phyloP scores from a whole-genome alignment of 2,797 vertebrate genomes.

The Chelon auratus region DNA sequence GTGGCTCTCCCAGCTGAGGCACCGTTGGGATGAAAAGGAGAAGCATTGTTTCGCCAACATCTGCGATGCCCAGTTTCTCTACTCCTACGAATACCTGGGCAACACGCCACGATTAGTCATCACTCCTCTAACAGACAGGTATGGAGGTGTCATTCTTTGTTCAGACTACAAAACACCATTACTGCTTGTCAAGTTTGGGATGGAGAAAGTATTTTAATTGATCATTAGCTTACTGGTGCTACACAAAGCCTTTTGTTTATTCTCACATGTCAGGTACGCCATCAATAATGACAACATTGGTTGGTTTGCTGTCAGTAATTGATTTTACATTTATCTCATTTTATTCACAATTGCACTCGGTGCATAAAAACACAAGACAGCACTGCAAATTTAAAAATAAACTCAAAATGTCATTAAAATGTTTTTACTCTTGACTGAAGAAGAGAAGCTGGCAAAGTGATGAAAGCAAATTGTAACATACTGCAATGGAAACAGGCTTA shows the following conservation, averaged over 20 bases:
- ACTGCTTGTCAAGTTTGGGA: conserved; percentile 7
- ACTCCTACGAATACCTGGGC: conserved; percentile 96
- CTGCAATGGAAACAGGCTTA: not conserved
- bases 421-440: not conserved
- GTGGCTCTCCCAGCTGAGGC: conserved; percentile 96
- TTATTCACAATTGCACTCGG: not conserved
- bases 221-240: not conserved
- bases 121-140: conserved; percentile 98
- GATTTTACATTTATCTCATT: not conserved
- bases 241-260: not conserved
- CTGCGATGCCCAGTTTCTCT: conserved; percentile 95
- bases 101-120: conserved; percentile 97
- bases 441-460: not conserved
- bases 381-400: too few species aligned
- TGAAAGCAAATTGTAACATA: not conserved
- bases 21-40: conserved; percentile 91
- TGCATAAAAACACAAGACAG: not conserved
- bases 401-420: too few species aligned
- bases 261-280: not conserved
- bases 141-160: not conserved
- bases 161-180: not conserved
- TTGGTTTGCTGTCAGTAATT: not conserved
- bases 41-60: conserved; percentile 94
- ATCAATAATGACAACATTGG: not conserved
- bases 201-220: not conserved